These are phyloP conservation scores for Cyclophora albipunctata DNA, from an alignment of 2,888 invertebrate genomes.

Conservation along the genomic window DNA sequence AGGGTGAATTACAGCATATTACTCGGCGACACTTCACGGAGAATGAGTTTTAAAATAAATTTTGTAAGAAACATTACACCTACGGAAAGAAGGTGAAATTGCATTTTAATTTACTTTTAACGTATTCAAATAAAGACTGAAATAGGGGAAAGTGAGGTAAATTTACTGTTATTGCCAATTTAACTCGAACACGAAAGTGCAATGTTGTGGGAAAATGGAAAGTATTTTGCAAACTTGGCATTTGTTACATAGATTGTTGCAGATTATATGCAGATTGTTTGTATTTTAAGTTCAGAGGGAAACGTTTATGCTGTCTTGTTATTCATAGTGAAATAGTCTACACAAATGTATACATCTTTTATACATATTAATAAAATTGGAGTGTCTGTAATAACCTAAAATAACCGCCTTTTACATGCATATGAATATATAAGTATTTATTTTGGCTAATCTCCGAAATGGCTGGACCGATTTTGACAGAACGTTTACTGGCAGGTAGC, in stretches of 20 bases:
- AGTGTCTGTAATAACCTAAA: too few relatives aligned
- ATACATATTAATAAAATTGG: too few relatives aligned
- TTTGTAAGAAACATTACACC: conserved; percentile 19
- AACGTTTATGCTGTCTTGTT: too few relatives aligned
- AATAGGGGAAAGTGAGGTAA: neutral
- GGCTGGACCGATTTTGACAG: too few relatives aligned
- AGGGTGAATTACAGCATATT: conserved; percentile 30
- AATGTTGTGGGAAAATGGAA: conserved; percentile 14
- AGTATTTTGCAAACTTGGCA: conserved; percentile 16
- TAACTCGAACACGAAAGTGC: conserved; percentile 5
- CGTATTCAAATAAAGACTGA: conserved; percentile 11
- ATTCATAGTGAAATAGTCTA: too few relatives aligned
- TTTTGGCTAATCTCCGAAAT: too few relatives aligned
- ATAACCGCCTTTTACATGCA: too few relatives aligned
- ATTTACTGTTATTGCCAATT: conserved; percentile 7
- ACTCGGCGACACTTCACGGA: conserved; percentile 25
- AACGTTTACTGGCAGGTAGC: too few relatives aligned
- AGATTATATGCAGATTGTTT: too few relatives aligned
- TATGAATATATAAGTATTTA: too few relatives aligned
- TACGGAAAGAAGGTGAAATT: conserved; percentile 5
- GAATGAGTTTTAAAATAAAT: conserved; percentile 24
- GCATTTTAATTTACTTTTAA: conserved; percentile 8
- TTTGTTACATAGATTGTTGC: neutral
- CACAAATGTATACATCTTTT: too few relatives aligned
- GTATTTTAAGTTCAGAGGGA: too few relatives aligned